These are phyloP conservation scores for Drosophila pseudotakahashii DNA, from an alignment of 2,888 invertebrate species.

Conservation along the genomic window DNA sequence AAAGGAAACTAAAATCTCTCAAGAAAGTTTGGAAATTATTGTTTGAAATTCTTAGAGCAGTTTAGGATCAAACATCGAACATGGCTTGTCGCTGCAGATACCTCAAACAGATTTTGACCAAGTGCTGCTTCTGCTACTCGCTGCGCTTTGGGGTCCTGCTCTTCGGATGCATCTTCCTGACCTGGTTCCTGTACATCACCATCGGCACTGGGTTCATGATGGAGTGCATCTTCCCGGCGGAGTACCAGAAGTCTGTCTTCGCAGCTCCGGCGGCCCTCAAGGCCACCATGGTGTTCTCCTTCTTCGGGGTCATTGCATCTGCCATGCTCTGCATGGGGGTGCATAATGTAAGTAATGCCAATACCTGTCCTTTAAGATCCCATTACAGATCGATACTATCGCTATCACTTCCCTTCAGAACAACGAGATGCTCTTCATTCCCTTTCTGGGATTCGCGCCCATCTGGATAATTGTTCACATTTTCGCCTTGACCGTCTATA, in stretches of 20 bases:
- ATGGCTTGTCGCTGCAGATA: slow-evolving; percentile 66
- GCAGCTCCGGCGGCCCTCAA: slow-evolving; percentile 59
- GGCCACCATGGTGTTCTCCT: slow-evolving; percentile 62
- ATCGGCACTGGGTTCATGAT: slow-evolving; percentile 64
- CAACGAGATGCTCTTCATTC: slow-evolving; percentile 64
- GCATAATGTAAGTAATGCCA: slow-evolving; percentile 55
- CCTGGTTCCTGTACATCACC: slow-evolving; percentile 59
- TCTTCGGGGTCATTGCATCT: slow-evolving; percentile 55
- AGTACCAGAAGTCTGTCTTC: slow-evolving; percentile 36
- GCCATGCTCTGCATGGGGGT: slow-evolving; percentile 62
- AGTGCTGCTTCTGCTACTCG: slow-evolving; percentile 55
- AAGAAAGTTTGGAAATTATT: not conserved
- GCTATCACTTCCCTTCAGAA: slow-evolving; percentile 38
- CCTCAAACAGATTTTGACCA: slow-evolving; percentile 45
- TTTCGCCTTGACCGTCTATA: slow-evolving; percentile 43
- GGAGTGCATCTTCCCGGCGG: slow-evolving; percentile 64
- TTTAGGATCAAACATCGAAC: not conserved
- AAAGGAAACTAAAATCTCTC: not conserved
- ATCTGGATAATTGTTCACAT: slow-evolving; percentile 53
- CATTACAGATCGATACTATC: too few relatives aligned
- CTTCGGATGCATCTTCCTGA: slow-evolving; percentile 62
- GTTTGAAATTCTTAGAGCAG: not conserved
- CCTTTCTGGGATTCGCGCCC: slow-evolving; percentile 53
- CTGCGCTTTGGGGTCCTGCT: slow-evolving; percentile 55
- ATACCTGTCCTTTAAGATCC: too few relatives aligned